These are phyloP conservation scores for Pycnomerus fuliginosus DNA, from an alignment of 2,888 invertebrate genomes.

Conservation along the genomic window DNA sequence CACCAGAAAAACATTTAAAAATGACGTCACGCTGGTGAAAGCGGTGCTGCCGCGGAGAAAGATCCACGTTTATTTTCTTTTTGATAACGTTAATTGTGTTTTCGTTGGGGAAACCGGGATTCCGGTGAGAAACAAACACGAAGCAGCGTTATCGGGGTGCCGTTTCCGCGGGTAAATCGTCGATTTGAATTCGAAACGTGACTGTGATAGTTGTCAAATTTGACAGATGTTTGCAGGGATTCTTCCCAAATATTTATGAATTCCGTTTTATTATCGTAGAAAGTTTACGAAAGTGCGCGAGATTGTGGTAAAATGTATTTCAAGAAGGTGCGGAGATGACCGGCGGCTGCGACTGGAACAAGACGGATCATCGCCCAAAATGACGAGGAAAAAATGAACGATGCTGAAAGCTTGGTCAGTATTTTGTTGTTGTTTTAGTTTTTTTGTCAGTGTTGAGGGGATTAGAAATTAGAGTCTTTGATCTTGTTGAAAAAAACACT, in stretches of 20 bases:
- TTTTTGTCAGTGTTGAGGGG: not conserved
- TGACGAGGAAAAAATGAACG: conserved; percentile 72
- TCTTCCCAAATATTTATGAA: conserved; percentile 9
- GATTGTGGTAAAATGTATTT: conserved; percentile 5
- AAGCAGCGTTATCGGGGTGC: conserved; percentile 11
- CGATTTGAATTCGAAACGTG: conserved; percentile 5
- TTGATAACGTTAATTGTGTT: conserved; percentile 22
- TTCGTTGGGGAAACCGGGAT: conserved; percentile 11
- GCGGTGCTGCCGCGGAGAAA: conserved; percentile 34
- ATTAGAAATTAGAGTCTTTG: not conserved
- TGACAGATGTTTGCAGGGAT: conserved; percentile 35
- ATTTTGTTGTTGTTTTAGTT: conserved; percentile 33
- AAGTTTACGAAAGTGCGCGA: conserved; percentile 1
- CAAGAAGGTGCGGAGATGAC: conserved; percentile 3
- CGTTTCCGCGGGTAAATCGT: not conserved
- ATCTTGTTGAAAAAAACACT: conserved; percentile 4
- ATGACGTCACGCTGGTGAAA: conserved; percentile 43
- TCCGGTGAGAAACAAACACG: conserved; percentile 3
- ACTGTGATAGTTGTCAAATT: conserved; percentile 22
- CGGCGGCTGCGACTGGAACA: conserved; percentile 2
- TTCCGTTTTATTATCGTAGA: not conserved
- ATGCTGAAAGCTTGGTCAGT: conserved; percentile 71
- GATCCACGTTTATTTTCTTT: conserved; percentile 24
- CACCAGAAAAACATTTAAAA: conserved; percentile 24
- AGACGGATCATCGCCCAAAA: no score